Percentiles rank a stretch among this genome's conserved stretches.
These are phyloP conservation scores for Stegostoma tigrinum DNA, from an alignment of 2,113 vertebrate species.

Conservation along the genomic window DNA sequence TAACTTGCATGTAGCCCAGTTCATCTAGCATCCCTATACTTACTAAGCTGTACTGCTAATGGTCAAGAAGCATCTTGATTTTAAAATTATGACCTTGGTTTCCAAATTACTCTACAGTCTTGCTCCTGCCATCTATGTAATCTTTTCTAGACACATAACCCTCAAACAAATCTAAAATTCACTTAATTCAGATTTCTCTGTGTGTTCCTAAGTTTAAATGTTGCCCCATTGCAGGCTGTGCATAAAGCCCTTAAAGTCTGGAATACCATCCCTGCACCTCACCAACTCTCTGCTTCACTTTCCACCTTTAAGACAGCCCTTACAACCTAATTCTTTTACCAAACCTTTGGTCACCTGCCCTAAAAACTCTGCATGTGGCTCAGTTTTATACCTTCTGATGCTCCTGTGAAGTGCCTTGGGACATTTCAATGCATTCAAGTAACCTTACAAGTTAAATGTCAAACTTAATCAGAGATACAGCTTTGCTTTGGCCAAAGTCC, in stretches of 20 bases:
- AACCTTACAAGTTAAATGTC: not conserved
- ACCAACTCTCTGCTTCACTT: too few species aligned
- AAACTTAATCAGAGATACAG: not conserved
- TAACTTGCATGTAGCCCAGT: not conserved
- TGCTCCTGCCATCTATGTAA: not conserved
- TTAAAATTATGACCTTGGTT: not conserved
- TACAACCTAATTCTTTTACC: too few species aligned
- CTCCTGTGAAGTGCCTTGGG: too few species aligned
- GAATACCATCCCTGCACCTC: too few species aligned
- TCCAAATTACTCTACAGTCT: not conserved
- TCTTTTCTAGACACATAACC: not conserved
- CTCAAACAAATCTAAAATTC: not conserved
- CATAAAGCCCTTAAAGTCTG: too few species aligned
- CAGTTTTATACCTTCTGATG: too few species aligned
- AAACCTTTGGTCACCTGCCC: too few species aligned
- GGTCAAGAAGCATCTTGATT: not conserved
- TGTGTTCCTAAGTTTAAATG: too few species aligned
- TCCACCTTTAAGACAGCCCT: too few species aligned
- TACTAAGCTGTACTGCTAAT: not conserved
- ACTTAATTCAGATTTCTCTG: not conserved
- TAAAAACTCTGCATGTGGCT: too few species aligned
- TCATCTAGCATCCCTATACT: not conserved
- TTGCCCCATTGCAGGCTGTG: too few species aligned
- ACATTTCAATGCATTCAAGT: too few species aligned
- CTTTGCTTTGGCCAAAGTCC: not conserved